phyloP scores from a whole-genome alignment of 2,113 vertebrate genomes.

The Cyanocitta stelleri region DNA sequence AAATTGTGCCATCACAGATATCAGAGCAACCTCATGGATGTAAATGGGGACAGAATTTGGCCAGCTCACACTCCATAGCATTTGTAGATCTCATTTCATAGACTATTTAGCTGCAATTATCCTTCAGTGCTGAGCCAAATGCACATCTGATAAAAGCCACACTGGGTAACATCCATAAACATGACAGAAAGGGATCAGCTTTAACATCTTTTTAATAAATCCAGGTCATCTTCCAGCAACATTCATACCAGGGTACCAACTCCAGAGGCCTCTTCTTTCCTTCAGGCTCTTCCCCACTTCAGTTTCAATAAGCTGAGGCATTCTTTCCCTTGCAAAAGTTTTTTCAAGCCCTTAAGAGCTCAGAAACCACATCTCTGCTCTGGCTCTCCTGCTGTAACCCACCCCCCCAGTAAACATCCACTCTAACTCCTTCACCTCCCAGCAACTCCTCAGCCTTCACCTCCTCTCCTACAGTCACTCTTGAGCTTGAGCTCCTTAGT shows the following conservation, averaged over 20 bases:
- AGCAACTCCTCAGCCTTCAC: neutral
- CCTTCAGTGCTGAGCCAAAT: conserved; percentile 22
- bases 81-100: conserved; percentile 15
- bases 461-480: neutral
- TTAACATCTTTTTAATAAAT: conserved; percentile 1
- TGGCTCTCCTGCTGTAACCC: neutral
- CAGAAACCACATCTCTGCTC: neutral
- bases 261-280: neutral
- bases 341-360: neutral
- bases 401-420: neutral
- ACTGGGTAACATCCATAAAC: conserved; percentile 8
- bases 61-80: neutral
- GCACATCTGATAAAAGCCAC: neutral
- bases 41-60: neutral
- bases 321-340: neutral
- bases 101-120: conserved; percentile 37
- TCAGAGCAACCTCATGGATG: neutral
- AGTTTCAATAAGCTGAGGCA: neutral
- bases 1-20: neutral
- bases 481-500: neutral
- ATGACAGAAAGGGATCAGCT: neutral
- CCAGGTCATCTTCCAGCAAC: neutral
- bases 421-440: neutral
- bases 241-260: neutral
- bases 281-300: neutral